phyloP scores from a whole-genome alignment of 2,797 vertebrate species.

The Bovichtus variegatus region DNA sequence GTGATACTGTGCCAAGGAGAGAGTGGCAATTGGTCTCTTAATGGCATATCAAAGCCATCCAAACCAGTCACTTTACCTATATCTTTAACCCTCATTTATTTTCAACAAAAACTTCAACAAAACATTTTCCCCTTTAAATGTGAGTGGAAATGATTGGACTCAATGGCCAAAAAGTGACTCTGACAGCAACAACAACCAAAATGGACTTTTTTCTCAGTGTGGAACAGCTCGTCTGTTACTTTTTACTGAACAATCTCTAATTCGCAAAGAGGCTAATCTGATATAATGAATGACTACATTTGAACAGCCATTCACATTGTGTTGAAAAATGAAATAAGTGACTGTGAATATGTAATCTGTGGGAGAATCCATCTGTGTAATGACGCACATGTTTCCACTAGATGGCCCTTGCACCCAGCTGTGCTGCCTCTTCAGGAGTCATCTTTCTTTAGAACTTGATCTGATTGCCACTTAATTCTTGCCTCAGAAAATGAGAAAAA shows the following conservation, averaged over 20 bases:
- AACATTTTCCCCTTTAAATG: slow-evolving; percentile 8
- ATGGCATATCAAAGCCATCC: slow-evolving; percentile 1
- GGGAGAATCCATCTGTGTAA: slow-evolving; percentile 65
- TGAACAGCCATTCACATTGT: slow-evolving; percentile 8
- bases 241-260: slow-evolving; percentile 17
- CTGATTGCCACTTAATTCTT: slow-evolving; percentile 38
- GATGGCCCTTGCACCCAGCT: slow-evolving; percentile 82
- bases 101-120: slow-evolving; percentile 30
- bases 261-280: slow-evolving; percentile 23
- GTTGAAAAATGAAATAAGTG: slow-evolving; percentile 29
- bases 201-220: slow-evolving; percentile 4
- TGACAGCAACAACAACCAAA: slow-evolving; percentile 18
- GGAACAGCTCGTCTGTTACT: slow-evolving; percentile 3
- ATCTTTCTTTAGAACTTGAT: slow-evolving; percentile 54
- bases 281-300: slow-evolving; percentile 23
- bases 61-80: slow-evolving; percentile 25
- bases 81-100: slow-evolving; percentile 26
- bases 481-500: slow-evolving; percentile 11
- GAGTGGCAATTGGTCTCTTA: slow-evolving; percentile 3
- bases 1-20: slow-evolving; percentile 8
- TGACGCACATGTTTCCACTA: slow-evolving; percentile 77
- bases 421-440: slow-evolving; percentile 50
- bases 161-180: slow-evolving; percentile 12
- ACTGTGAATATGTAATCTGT: slow-evolving; percentile 37
- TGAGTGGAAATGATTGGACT: slow-evolving; percentile 12